phyloP scores from a whole-genome alignment of 2,797 vertebrate species.

The Petrocephalus sullivani region DNA sequence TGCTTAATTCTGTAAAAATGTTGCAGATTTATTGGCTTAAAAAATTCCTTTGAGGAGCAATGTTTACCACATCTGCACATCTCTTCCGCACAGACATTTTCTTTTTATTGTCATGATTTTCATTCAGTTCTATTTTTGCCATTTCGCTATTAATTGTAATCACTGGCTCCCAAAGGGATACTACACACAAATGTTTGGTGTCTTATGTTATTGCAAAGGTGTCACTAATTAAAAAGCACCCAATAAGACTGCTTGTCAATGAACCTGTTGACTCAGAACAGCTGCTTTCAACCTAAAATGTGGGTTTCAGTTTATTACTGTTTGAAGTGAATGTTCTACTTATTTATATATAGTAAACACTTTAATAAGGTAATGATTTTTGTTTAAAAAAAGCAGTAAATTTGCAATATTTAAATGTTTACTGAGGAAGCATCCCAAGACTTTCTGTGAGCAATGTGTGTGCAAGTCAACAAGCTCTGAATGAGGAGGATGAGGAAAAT shows the following conservation, averaged over 20 bases:
- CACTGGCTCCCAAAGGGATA: not conserved
- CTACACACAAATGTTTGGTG: not conserved
- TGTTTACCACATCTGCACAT: not conserved
- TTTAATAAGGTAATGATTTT: not conserved
- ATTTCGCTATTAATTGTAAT: not conserved
- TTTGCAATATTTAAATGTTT: not conserved
- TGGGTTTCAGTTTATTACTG: not conserved
- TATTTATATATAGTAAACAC: not conserved
- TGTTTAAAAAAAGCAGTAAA: not conserved
- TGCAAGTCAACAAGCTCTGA: not conserved
- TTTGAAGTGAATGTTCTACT: not conserved
- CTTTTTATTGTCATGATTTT: not conserved
- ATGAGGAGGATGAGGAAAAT: not conserved
- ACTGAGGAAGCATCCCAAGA: not conserved
- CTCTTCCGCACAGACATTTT: not conserved
- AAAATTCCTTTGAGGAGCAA: not conserved
- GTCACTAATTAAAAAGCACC: not conserved
- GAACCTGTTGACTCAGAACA: not conserved
- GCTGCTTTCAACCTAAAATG: not conserved
- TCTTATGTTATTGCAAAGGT: not conserved
- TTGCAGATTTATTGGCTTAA: not conserved
- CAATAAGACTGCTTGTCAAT: not conserved
- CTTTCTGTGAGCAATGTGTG: not conserved
- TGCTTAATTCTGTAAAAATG: not conserved
- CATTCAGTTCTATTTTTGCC: not conserved